A percentile compares a stretch with the other conserved stretches of the same genome.
Conservation (phyloP, 2,888 invertebrate species). For the Acanthococcus lagerstroemiae region DNA sequence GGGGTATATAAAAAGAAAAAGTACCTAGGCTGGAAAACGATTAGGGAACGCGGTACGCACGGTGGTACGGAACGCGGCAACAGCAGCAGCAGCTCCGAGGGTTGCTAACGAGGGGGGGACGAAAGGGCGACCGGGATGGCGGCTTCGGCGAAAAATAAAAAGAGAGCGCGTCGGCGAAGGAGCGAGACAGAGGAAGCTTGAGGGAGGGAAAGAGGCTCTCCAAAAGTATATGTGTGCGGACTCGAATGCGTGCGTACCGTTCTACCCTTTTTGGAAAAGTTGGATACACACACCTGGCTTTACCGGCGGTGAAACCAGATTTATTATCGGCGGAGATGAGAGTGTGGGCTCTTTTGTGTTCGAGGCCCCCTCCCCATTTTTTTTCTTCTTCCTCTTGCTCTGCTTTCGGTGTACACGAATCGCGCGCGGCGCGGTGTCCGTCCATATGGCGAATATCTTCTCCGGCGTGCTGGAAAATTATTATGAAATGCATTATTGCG, state of each 20-base stretch:
- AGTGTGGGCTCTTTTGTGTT: constrained; percentile 29
- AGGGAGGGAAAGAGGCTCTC: no score
- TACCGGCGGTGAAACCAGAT: constrained; percentile 28
- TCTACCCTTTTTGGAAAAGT: constrained; percentile 26
- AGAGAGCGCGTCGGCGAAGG: neutral
- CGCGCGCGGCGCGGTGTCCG: constrained; percentile 9
- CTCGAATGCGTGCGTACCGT: constrained; percentile 3
- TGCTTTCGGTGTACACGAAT: neutral
- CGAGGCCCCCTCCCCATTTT: constrained; percentile 18
- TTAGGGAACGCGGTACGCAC: neutral
- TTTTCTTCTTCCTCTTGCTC: constrained; percentile 6
- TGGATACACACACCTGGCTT: constrained; percentile 28
- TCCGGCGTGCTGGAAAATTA: neutral
- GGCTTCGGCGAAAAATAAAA: neutral
- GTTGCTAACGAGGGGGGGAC: neutral
- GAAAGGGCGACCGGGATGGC: neutral
- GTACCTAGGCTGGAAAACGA: constrained; percentile 16
- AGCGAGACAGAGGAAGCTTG: neutral
- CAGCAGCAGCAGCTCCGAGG: no score
- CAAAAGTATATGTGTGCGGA: neutral
- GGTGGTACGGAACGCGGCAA: neutral
- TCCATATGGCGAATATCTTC: constrained; percentile 14
- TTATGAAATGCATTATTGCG: constrained; percentile 26
- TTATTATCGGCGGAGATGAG: constrained; percentile 26
- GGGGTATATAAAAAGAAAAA: neutral